Base-by-base conservation (phyloP, 2,888 invertebrate species). In the Sinelater perroti region DNA sequence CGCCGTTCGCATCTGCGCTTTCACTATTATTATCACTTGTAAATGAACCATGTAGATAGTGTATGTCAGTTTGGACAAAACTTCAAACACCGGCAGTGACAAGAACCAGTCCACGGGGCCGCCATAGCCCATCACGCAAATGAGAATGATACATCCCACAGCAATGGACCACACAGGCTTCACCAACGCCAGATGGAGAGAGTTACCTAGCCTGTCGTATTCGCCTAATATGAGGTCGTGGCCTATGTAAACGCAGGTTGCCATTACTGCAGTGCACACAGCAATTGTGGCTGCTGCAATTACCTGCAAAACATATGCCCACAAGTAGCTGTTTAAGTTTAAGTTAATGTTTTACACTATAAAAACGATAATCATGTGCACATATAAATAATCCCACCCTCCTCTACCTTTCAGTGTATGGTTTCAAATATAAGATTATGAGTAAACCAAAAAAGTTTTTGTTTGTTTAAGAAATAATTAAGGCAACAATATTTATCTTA, bases 101-200 rank as follows among this genome's bases (percentile, higher is more conserved):
- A 51, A 40, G 7, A 51, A 38, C 38, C 28, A 18, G n/a, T 51
- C 31, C 7, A 51, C 20, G 2, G 28, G 28, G 17, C 38, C 40
- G 21, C 24, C 40, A 24, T 24, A 7, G 7, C 40, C 40, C 3
- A 13, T 40, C 2, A 24, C 24, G 8, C 40, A 40, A 1, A 16
- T 14, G 16, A 24, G 26, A 24, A 40, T 40, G 13, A 40, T 14
- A n/a, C 7, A 40, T n/a, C 40, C 24, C 1, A 40, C 1, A 2
- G 24, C 40, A 3, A 24, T 5, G 1, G 40, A 6, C 40, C 40
- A 40, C 1, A 14, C 40, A 13, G 40, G 40, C 6, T 24, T 21
- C 4, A 40, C 24, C 8, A 40, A 40, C 2, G 40, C 40, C 11
- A 40, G 3, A 4, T 40, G 40, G 8, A 40, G 8, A 1, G 40